Evolutionary conservation across 1,140 invertebrate genomes (phyloP), one percentile per base, ranked within the genome.

Genomic region (Drosophila pectinifera): DNA sequence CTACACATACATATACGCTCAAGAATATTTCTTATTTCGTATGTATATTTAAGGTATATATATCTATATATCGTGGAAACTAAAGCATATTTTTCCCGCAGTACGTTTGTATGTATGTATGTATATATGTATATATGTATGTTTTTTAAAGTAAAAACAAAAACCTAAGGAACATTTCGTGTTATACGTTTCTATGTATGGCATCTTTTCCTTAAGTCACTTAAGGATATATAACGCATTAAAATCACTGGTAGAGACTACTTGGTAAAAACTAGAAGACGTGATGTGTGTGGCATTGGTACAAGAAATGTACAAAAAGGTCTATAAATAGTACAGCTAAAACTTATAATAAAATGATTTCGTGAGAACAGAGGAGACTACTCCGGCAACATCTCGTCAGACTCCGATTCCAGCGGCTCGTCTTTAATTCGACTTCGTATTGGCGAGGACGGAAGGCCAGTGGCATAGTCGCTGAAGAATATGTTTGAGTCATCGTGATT

Each of bases 1-100:
- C 73, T 88, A 88, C 83, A 86, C 73, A 85, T 67, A 65, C 68
- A 85, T 68, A 62, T 69, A 69, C 67, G 70, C 75, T 76, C 72
- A 63, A 69, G 63, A 62, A 76, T 79, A 83, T 83, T 86, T 72
- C 72, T 69, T 75, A 62, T 22, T 73, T 54, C 41, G 36, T 43
- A 36, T 56, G 28, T 46, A 48, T 72, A 39, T 49, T 65, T 67
- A 56, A 55, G 34, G 48, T 65, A 62, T 64, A 63, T 59, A 13
- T 43, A 61, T 69, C n/a, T 69, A 26, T 73, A 51, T 62, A 41
- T 72, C 45, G 36, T 48, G 43, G 43, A 76, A 58, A 65, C 45
- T 57, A 76, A 36, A 76, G 58, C 48, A 34, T 28, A 65, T 36
- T 76, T 22, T 42, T 36, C 10, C 38, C 72, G 43, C 73, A 65